Conservation (phyloP, 2,113 vertebrate genomes). For the Ammodytes marinus region DNA sequence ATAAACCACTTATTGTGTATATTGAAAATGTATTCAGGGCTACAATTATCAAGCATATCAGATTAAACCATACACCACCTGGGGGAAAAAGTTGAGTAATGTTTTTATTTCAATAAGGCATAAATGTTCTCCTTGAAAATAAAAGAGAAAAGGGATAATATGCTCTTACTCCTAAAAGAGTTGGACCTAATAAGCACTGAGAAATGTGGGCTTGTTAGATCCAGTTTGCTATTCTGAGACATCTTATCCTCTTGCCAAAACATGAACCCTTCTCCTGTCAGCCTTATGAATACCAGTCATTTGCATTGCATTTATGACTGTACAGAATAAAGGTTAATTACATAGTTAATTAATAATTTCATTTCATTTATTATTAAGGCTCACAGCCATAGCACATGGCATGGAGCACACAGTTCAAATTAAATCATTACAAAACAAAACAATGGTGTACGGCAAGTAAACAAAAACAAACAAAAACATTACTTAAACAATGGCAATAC, state of each 20-base stretch:
- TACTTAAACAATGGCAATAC: too few relatives aligned
- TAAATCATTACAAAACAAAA: too few relatives aligned
- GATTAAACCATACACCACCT: neutral
- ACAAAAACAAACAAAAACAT: too few relatives aligned
- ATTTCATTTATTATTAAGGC: too few relatives aligned
- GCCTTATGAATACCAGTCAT: neutral
- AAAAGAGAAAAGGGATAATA: neutral
- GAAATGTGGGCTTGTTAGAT: too few relatives aligned
- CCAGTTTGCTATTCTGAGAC: neutral
- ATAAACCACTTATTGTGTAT: constrained; percentile 12
- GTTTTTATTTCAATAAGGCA: neutral
- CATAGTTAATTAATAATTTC: neutral
- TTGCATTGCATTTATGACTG: neutral
- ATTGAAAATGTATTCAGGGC: neutral
- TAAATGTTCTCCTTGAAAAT: neutral
- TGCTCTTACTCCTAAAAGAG: neutral
- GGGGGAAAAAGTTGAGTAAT: neutral
- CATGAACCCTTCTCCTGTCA: neutral
- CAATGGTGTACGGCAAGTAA: too few relatives aligned
- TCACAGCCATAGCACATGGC: too few relatives aligned
- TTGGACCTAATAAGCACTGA: neutral
- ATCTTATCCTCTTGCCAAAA: neutral
- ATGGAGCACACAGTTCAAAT: too few relatives aligned
- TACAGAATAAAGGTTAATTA: neutral
- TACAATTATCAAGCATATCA: neutral